phyloP scores from a whole-genome alignment of 2,797 vertebrate genomes.

The Chiroxiphia lanceolata region DNA sequence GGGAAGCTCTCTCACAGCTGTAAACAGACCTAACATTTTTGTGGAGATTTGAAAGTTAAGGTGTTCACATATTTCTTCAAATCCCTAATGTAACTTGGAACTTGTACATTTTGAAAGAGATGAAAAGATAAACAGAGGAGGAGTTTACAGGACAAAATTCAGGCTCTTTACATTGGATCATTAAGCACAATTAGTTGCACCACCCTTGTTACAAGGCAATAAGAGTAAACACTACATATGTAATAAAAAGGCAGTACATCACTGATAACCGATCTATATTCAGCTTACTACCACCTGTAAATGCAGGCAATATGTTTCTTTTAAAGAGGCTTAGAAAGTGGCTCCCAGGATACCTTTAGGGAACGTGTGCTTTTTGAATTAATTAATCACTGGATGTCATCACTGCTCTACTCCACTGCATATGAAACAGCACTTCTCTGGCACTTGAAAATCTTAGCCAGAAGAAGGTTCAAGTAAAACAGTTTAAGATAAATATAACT shows the following conservation, averaged over 20 bases:
- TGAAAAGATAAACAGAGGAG: slow-evolving; percentile 4
- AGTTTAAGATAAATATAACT: slow-evolving; percentile 31
- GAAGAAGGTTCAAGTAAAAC: slow-evolving; percentile 32
- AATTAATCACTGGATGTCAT: slow-evolving; percentile 76
- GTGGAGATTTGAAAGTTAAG: neutral
- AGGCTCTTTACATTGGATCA: neutral
- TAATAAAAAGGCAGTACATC: slow-evolving; percentile 24
- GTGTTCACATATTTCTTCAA: neutral
- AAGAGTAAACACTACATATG: slow-evolving; percentile 36
- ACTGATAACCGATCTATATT: slow-evolving; percentile 62
- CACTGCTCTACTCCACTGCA: slow-evolving; percentile 54
- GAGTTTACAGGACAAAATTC: neutral
- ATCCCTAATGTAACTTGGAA: neutral
- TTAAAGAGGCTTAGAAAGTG: slow-evolving; percentile 59
- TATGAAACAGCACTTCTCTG: slow-evolving; percentile 61
- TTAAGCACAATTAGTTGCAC: slow-evolving; percentile 58
- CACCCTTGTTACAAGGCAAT: slow-evolving; percentile 8
- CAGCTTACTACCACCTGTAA: slow-evolving; percentile 67
- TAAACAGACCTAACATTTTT: neutral
- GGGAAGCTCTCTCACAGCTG: neutral
- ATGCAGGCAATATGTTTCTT: slow-evolving; percentile 68
- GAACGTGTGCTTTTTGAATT: slow-evolving; percentile 69
- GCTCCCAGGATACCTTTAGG: slow-evolving; percentile 63
- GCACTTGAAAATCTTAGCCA: slow-evolving; percentile 27
- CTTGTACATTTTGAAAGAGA: neutral